phyloP scores from a whole-genome alignment of 2,113 vertebrate species.

The Poeciliopsis retropinna region DNA sequence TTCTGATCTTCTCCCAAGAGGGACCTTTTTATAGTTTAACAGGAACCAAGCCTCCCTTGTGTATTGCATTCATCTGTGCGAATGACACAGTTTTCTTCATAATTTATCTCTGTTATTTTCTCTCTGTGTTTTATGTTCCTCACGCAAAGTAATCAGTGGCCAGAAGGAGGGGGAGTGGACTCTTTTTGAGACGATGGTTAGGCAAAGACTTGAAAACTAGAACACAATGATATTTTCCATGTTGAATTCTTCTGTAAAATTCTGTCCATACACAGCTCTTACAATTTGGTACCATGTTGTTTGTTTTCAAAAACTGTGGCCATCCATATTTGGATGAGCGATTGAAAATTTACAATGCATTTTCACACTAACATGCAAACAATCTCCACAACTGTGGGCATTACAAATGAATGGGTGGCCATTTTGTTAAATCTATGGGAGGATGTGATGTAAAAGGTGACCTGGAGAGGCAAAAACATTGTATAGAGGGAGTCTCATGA shows the following conservation, averaged over 20 bases:
- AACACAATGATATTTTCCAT: slow-evolving; percentile 26
- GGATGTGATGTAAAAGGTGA: slow-evolving; percentile 81
- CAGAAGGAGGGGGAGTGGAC: slow-evolving; percentile 9
- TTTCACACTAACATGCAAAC: slow-evolving; percentile 51
- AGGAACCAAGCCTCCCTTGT: slow-evolving; percentile 74
- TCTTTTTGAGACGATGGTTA: background rate
- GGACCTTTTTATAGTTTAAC: slow-evolving; percentile 74
- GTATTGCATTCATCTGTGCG: slow-evolving; percentile 67
- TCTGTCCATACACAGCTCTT: slow-evolving; percentile 10
- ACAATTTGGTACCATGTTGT: slow-evolving; percentile 46
- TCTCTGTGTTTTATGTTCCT: slow-evolving; percentile 45
- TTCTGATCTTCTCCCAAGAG: slow-evolving; percentile 73
- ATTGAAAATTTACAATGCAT: slow-evolving; percentile 56
- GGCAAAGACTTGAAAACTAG: slow-evolving; percentile 55
- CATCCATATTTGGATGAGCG: slow-evolving; percentile 50
- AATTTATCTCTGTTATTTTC: slow-evolving; percentile 63
- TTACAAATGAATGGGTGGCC: slow-evolving; percentile 48
- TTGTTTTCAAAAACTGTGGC: slow-evolving; percentile 32
- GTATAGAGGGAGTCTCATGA: slow-evolving; percentile 71
- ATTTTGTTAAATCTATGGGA: slow-evolving; percentile 72
- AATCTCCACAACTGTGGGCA: slow-evolving; percentile 39
- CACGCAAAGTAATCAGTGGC: slow-evolving; percentile 52
- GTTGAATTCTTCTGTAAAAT: slow-evolving; percentile 20
- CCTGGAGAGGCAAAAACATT: slow-evolving; percentile 70
- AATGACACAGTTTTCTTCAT: slow-evolving; percentile 73